phyloP scores from a whole-genome alignment of 1,140 invertebrate genomes.

The Cheumatopsyche charites region DNA sequence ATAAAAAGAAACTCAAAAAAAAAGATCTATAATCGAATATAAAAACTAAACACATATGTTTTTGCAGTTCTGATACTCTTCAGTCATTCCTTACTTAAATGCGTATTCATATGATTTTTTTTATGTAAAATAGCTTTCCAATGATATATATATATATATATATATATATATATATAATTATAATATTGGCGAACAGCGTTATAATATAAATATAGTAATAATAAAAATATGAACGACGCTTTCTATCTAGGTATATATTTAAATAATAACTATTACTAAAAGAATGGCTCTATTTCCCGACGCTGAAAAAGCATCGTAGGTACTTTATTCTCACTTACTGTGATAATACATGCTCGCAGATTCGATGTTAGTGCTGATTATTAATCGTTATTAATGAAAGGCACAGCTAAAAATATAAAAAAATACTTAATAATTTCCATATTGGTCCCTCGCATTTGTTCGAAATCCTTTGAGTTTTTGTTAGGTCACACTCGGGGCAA shows the following conservation, averaged over 20 bases:
- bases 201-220: background rate
- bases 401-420: constrained; percentile 17
- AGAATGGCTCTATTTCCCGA: constrained; percentile 35
- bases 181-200: constrained; percentile 2
- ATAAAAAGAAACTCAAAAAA: no score
- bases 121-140: background rate
- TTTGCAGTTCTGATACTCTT: constrained; percentile 20
- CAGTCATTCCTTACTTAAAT: constrained; percentile 26
- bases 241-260: constrained; percentile 5
- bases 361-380: constrained; percentile 25
- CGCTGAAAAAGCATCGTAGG: constrained; percentile 28
- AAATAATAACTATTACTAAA: constrained; percentile 1
- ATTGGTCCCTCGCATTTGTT: constrained; percentile 48
- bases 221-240: background rate
- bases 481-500: constrained; percentile 5
- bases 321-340: constrained; percentile 37
- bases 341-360: constrained; percentile 20
- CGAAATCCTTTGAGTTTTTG: constrained; percentile 12
- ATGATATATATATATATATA: no score
- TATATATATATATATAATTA: no score
- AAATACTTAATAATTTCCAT: constrained; percentile 21
- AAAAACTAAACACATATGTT: background rate
- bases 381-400: constrained; percentile 29
- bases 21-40: no score
- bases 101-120: constrained; percentile 13